Base-by-base conservation (phyloP, 2,888 invertebrate genomes). In the Crossocerus cetratus region DNA sequence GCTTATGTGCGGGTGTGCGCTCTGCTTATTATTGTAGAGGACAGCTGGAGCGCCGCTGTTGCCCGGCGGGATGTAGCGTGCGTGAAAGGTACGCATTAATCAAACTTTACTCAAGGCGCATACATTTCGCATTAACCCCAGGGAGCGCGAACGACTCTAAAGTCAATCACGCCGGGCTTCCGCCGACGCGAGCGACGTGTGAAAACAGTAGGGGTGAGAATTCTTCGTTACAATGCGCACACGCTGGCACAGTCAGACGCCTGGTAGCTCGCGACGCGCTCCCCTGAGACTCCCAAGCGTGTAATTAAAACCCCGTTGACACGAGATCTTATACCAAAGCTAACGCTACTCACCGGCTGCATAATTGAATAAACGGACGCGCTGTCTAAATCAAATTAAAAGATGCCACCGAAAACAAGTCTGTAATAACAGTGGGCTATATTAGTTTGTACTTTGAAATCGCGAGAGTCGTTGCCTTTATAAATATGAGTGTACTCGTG, bases 1-100 rank as follows among this genome's bases (percentile, higher is more conserved):
- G 79, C 83, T 84, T 82, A 82, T 78, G 74, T 78, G 75, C 78
- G 64, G 73, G 67, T 71, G 68, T 70, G 75, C 68, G 49, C 64
- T 61, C 62, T 58, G 68, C 72, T 74, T 76, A 74, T 79, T 76
- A 73, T 74, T 72, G 4, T 32, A 0, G 5, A 32, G 32, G 32
- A 32, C 32, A 32, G 32, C 32, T 8, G 8, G 2, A 32, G 32
- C 32, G 56, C 68, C 55, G 44, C 45, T 49, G 23, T 56, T 8
- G 56, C 54, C 45, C 58, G 45, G 59, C 53, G n/a, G 60, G 65
- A 22, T 57, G 42, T 44, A 56, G 60, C 54, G 63, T 56, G 44
- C n/a, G 57, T 63, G 66, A 66, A 71, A 70, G 59, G 59, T 42
- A 21, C 22, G 22, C 55, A 64, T 64, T 56, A 64, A 64, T 59